Percentiles rank a stretch among this genome's conserved stretches.
phyloP scores from a whole-genome alignment of 2,888 invertebrate genomes.

The Dilophus febrilis region DNA sequence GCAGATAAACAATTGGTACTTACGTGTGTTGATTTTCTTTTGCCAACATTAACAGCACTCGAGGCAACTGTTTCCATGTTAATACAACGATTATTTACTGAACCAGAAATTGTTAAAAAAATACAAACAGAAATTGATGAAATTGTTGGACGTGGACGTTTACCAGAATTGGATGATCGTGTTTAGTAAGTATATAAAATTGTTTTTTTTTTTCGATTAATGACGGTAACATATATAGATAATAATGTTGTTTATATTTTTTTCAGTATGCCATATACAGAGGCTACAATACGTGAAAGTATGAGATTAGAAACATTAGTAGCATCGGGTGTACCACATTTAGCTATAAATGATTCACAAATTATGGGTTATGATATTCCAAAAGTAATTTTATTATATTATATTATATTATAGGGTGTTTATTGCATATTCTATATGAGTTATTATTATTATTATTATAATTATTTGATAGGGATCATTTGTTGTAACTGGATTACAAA shows the following conservation, averaged over 20 bases:
- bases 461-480: conserved; percentile 38
- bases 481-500: conserved; percentile 36
- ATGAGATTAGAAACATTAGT: conserved; percentile 41
- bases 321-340: conserved; percentile 41
- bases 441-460: too few relatives aligned
- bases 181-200: conserved; percentile 23
- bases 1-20: conserved; percentile 41
- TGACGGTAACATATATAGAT: too few relatives aligned
- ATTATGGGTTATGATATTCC: conserved; percentile 39
- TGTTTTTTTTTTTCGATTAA: too few relatives aligned
- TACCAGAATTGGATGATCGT: conserved; percentile 43
- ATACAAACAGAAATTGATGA: conserved; percentile 44
- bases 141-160: conserved; percentile 40
- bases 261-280: conserved; percentile 39
- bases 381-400: too few relatives aligned
- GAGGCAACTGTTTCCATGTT: conserved; percentile 33
- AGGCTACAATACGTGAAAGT: conserved; percentile 42
- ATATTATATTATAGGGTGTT: conserved; percentile 17
- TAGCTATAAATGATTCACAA: conserved; percentile 31
- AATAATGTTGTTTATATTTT: too few relatives aligned
- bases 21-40: conserved; percentile 39
- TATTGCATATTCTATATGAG: too few relatives aligned
- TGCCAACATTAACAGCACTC: conserved; percentile 39
- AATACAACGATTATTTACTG: conserved; percentile 36
- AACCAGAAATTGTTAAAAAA: conserved; percentile 37